Evolutionary conservation across 2,113 vertebrate genomes (phyloP).

Genomic region (Mirza zaza): DNA sequence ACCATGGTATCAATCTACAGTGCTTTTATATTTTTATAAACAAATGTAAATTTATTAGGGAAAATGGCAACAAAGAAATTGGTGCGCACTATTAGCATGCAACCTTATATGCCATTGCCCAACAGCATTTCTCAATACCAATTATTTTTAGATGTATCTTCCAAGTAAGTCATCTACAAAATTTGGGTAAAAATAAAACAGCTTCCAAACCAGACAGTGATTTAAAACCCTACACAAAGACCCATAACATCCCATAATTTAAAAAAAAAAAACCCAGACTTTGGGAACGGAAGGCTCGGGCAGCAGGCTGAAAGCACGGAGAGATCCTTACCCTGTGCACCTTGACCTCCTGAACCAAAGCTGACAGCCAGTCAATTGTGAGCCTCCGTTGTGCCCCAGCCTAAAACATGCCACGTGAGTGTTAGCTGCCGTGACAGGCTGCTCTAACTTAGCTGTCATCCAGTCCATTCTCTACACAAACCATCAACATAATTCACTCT

Average conservation of each 20-base stretch:
- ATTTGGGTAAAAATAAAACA: not conserved
- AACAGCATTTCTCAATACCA: not conserved
- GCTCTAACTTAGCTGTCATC: constrained; percentile 76
- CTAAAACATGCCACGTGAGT: constrained; percentile 69
- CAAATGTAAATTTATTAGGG: not conserved
- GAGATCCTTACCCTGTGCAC: constrained; percentile 56
- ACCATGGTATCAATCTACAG: not conserved
- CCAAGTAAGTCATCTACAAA: constrained; percentile 1
- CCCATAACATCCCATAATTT: constrained; percentile 30
- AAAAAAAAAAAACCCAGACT: not conserved
- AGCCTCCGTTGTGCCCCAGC: constrained; percentile 66
- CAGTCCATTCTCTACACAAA: constrained; percentile 77
- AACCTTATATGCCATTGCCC: not conserved
- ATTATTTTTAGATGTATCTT: not conserved
- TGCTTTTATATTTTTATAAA: not conserved
- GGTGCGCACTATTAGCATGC: not conserved
- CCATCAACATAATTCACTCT: constrained; percentile 83
- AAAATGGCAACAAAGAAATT: not conserved
- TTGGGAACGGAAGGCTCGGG: not conserved
- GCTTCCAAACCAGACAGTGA: not conserved
- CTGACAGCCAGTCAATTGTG: constrained; percentile 80
- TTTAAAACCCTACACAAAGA: constrained; percentile 6
- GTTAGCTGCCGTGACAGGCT: constrained; percentile 78
- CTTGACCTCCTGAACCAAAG: constrained; percentile 87
- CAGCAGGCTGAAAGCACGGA: constrained; percentile 16